Percentiles rank a stretch among this genome's conserved stretches.
Conservation (phyloP, 2,888 invertebrate species). For the Perithous albicinctus region DNA sequence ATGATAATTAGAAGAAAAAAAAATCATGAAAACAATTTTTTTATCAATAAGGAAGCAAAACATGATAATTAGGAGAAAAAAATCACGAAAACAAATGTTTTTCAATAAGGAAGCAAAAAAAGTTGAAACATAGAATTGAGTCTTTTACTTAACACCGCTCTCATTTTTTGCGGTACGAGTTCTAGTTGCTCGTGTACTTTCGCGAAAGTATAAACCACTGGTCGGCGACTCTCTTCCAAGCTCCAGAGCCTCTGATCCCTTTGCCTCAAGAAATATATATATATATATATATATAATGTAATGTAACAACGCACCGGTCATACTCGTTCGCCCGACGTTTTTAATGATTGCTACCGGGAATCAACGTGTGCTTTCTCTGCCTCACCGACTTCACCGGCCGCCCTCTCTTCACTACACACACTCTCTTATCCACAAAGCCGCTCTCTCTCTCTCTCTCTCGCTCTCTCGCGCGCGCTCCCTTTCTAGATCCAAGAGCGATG, state of each 20-base stretch:
- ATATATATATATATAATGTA: constrained; percentile 22
- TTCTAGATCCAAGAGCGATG: constrained; percentile 57
- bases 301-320: constrained; percentile 32
- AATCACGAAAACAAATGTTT: too few species aligned
- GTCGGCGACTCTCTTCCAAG: not conserved
- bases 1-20: too few species aligned
- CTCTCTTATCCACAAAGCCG: not conserved
- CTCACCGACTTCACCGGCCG: constrained; percentile 39
- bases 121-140: too few species aligned
- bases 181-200: not conserved
- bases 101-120: too few species aligned
- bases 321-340: constrained; percentile 42
- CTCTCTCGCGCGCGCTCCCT: constrained; percentile 33
- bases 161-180: not conserved
- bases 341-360: constrained; percentile 61
- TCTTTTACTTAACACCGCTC: too few species aligned
- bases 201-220: constrained; percentile 37
- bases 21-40: too few species aligned
- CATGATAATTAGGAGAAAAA: too few species aligned
- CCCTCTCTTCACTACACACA: not conserved
- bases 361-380: constrained; percentile 61
- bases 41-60: too few species aligned
- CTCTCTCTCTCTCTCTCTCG: too few species aligned
- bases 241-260: constrained; percentile 2
- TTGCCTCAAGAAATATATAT: not conserved